phyloP scores from a whole-genome alignment of 2,888 invertebrate species.

The Lapara coniferarum region DNA sequence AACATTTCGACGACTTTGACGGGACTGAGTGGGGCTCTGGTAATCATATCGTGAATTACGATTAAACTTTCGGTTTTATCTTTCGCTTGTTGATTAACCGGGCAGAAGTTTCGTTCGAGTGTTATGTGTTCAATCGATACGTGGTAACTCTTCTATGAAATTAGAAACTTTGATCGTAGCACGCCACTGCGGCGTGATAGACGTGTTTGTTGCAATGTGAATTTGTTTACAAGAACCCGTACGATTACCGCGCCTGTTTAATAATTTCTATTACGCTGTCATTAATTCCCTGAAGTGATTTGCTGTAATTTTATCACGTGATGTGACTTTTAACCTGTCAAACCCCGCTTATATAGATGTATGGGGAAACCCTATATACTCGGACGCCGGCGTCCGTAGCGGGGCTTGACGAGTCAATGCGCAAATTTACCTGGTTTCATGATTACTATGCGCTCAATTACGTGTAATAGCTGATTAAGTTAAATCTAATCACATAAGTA shows the following conservation, averaged over 20 bases:
- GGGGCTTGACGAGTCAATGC: too few relatives aligned
- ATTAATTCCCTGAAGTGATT: too few relatives aligned
- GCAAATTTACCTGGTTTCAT: too few relatives aligned
- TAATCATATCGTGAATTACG: conserved; percentile 70
- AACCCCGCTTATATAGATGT: too few relatives aligned
- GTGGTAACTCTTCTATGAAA: conserved; percentile 46
- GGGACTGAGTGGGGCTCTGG: conserved; percentile 47
- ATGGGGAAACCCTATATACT: too few relatives aligned
- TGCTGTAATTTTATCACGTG: too few relatives aligned
- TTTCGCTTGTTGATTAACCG: conserved; percentile 62
- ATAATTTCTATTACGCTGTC: background rate
- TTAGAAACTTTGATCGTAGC: conserved; percentile 48
- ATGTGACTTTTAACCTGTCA: too few relatives aligned
- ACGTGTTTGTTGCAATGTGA: conserved; percentile 17
- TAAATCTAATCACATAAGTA: background rate
- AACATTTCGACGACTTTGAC: conserved; percentile 59
- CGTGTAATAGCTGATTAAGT: too few relatives aligned
- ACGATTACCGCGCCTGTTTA: too few relatives aligned
- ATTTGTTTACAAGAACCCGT: background rate
- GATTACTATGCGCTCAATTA: too few relatives aligned
- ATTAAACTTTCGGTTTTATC: conserved; percentile 72
- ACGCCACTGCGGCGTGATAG: conserved; percentile 19
- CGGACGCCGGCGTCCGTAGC: too few relatives aligned
- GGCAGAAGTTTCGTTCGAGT: conserved; percentile 57
- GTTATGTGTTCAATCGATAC: conserved; percentile 66